Percentiles rank a stretch among this genome's conserved stretches.
These are phyloP conservation scores for Petromus typicus DNA, from an alignment of 2,113 vertebrate genomes.

Conservation along the genomic window DNA sequence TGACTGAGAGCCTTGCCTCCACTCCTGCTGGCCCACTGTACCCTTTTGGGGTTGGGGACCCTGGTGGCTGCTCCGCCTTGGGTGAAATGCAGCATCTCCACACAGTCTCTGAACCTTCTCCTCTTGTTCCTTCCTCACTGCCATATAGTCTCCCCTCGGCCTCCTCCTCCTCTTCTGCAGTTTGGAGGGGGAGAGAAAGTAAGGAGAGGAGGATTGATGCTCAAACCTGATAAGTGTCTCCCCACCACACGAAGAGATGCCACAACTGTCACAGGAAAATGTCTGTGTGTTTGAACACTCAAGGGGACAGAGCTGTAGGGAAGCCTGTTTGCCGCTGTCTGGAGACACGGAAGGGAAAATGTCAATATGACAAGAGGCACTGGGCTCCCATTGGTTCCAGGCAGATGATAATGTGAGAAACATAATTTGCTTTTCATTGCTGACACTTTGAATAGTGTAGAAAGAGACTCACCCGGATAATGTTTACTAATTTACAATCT, in stretches of 20 bases:
- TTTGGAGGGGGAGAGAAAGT: no score
- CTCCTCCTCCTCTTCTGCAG: neutral
- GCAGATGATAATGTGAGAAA: conserved; percentile 45
- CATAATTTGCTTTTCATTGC: conserved; percentile 21
- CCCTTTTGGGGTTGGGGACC: no score
- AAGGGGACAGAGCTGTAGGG: neutral
- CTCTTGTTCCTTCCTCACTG: neutral
- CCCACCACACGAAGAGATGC: neutral
- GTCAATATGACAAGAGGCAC: neutral
- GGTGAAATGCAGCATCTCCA: neutral
- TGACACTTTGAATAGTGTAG: neutral
- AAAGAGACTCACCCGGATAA: neutral
- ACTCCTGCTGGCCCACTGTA: neutral
- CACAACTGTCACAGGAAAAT: neutral
- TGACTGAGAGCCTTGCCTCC: neutral
- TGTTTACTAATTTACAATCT: neutral
- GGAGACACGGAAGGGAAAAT: neutral
- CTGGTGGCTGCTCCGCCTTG: neutral
- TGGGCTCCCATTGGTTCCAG: neutral
- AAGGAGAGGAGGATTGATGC: neutral
- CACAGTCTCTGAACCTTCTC: no score
- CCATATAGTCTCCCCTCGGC: neutral
- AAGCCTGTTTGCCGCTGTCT: neutral
- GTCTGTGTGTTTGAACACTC: conserved; percentile 27
- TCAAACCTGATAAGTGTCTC: conserved; percentile 46